Evolutionary conservation across 53 echinoderm and acorn worm genomes (phyloP).

Genomic region (Zoroaster sp.): DNA sequence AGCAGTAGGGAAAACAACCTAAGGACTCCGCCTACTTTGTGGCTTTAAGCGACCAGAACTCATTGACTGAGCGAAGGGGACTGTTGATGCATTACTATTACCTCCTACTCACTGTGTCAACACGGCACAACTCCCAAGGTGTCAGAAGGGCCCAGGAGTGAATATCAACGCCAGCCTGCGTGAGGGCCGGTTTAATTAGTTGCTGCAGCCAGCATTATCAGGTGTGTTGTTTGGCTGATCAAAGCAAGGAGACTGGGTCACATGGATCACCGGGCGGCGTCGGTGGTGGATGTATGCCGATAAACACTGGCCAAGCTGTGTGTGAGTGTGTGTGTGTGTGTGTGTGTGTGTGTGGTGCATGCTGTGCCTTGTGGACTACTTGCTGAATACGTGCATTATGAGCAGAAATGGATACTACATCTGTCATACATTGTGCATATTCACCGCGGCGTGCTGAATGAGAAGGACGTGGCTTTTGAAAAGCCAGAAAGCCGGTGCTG

Average conservation of each 20-base stretch:
- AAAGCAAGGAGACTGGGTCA: slow-evolving; percentile 33
- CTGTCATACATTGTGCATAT: slow-evolving; percentile 19
- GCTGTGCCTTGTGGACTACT: slow-evolving; percentile 26
- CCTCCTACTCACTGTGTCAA: slow-evolving; percentile 43
- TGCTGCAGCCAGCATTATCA: slow-evolving; percentile 28
- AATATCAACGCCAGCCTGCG: slow-evolving; percentile 26
- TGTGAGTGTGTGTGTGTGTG: neutral
- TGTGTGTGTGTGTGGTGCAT: slow-evolving; percentile 10
- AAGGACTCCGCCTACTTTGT: slow-evolving; percentile 31
- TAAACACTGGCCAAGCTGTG: neutral
- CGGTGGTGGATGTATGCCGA: slow-evolving; percentile 23
- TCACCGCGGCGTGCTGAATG: neutral
- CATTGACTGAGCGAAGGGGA: slow-evolving; percentile 17
- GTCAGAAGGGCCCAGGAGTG: neutral
- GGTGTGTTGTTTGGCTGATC: slow-evolving; percentile 32
- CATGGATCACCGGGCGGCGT: slow-evolving; percentile 26
- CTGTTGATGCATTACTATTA: slow-evolving; percentile 46
- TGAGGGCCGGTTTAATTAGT: slow-evolving; percentile 35
- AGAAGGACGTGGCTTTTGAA: slow-evolving; percentile 2
- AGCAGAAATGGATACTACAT: slow-evolving; percentile 38
- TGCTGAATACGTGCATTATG: slow-evolving; percentile 19
- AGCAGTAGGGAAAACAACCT: slow-evolving; percentile 42
- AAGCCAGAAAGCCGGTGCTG: neutral
- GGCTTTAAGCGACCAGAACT: slow-evolving; percentile 27
- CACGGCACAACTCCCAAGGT: slow-evolving; percentile 46